Conservation (phyloP, 2,888 invertebrate species). For the Ligdia adustata region DNA sequence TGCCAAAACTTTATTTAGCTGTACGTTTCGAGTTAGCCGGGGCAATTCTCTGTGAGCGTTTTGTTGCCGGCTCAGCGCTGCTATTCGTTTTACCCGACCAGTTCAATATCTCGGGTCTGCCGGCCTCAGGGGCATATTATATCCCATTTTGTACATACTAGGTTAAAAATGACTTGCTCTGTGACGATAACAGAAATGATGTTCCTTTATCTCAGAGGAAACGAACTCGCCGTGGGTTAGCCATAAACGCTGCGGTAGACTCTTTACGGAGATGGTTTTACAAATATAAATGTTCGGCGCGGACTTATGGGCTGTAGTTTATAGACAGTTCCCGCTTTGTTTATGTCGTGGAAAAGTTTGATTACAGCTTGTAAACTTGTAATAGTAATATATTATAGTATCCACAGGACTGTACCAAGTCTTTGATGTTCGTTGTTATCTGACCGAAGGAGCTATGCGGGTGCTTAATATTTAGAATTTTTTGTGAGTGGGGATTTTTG, state of each 20-base stretch:
- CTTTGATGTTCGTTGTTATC: no score
- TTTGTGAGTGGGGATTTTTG: no score
- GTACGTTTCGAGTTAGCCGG: slow-evolving; percentile 28
- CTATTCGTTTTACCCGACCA: slow-evolving; percentile 55
- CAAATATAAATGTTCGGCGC: slow-evolving; percentile 20
- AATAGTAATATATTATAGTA: background rate
- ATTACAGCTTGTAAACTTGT: no score
- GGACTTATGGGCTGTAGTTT: slow-evolving; percentile 8
- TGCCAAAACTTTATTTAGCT: slow-evolving; percentile 33
- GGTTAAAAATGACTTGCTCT: slow-evolving; percentile 67
- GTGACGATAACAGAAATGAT: slow-evolving; percentile 67
- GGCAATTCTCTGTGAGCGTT: slow-evolving; percentile 47
- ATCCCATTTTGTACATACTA: slow-evolving; percentile 65
- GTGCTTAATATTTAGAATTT: no score
- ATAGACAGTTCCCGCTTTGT: slow-evolving; percentile 2
- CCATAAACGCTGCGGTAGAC: slow-evolving; percentile 28
- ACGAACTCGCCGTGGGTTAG: slow-evolving; percentile 51
- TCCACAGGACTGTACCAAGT: background rate
- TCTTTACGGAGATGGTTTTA: slow-evolving; percentile 30
- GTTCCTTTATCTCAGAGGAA: slow-evolving; percentile 58
- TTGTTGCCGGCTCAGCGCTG: slow-evolving; percentile 44
- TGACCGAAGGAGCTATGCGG: no score
- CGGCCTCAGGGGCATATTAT: slow-evolving; percentile 58
- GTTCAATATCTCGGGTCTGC: slow-evolving; percentile 65
- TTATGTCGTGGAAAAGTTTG: slow-evolving; percentile 1